These are phyloP conservation scores for Drosophila auraria DNA, from an alignment of 1,140 invertebrate genomes.

Conservation along the genomic window DNA sequence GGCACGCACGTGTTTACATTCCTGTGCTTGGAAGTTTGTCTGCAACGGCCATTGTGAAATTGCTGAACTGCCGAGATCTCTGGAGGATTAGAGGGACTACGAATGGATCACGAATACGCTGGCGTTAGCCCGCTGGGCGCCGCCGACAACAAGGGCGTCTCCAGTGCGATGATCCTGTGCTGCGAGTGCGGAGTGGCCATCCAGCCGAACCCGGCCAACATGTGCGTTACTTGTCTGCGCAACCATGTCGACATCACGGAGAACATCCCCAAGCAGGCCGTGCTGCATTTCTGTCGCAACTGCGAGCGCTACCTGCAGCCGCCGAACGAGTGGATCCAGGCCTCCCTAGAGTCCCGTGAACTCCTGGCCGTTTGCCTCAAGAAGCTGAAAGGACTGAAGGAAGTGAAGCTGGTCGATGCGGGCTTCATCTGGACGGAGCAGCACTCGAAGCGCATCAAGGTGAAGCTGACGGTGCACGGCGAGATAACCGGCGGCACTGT, in stretches of 20 bases:
- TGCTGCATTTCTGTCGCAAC: slow-evolving; percentile 94
- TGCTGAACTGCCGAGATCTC: neutral
- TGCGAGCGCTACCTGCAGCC: slow-evolving; percentile 98
- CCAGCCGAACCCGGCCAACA: slow-evolving; percentile 98
- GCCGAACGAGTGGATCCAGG: slow-evolving; percentile 95
- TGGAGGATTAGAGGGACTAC: neutral
- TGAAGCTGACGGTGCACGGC: slow-evolving; percentile 98
- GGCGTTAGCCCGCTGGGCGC: slow-evolving; percentile 49
- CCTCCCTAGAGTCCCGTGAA: slow-evolving; percentile 96
- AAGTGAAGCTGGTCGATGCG: slow-evolving; percentile 97
- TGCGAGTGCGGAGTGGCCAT: slow-evolving; percentile 93
- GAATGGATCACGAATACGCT: slow-evolving; percentile 60
- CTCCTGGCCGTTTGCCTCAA: slow-evolving; percentile 96
- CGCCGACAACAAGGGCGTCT: slow-evolving; percentile 13
- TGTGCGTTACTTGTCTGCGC: slow-evolving; percentile 97
- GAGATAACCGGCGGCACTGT: slow-evolving; percentile 94
- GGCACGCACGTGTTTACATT: slow-evolving; percentile 64
- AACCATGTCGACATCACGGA: slow-evolving; percentile 97
- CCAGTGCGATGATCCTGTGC: slow-evolving; percentile 86
- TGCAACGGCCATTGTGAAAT: slow-evolving; percentile 37
- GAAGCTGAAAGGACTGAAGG: slow-evolving; percentile 95
- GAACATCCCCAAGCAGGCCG: slow-evolving; percentile 97
- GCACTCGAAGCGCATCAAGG: slow-evolving; percentile 98
- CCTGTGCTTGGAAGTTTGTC: slow-evolving; percentile 26
- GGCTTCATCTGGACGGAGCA: slow-evolving; percentile 99